phyloP scores from a whole-genome alignment of 2,797 vertebrate species.

The Sphenopsis melanotis region DNA sequence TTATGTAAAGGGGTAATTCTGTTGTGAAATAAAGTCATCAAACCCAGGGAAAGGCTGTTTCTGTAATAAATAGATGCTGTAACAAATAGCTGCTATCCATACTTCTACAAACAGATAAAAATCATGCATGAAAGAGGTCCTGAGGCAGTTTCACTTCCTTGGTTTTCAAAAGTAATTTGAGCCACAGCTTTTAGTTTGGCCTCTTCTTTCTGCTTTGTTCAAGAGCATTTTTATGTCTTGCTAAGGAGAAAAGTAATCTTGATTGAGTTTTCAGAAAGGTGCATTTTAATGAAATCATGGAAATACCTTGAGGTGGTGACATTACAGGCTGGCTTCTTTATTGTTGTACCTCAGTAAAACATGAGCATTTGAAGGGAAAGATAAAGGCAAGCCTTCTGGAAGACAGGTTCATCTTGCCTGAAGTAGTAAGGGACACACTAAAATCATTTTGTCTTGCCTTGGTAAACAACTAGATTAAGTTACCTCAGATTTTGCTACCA shows the following conservation, averaged over 20 bases:
- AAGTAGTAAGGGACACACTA: neutral
- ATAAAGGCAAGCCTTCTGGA: neutral
- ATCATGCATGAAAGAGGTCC: neutral
- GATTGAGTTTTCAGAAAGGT: slow-evolving; percentile 10
- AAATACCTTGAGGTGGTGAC: neutral
- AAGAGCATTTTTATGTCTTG: neutral
- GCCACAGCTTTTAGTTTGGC: neutral
- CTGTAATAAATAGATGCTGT: neutral
- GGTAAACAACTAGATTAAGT: neutral
- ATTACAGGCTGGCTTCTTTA: neutral
- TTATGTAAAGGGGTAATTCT: neutral
- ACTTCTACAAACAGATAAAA: neutral
- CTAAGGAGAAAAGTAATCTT: neutral
- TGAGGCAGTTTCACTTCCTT: neutral
- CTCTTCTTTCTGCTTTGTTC: neutral
- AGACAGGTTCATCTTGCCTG: neutral
- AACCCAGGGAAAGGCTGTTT: neutral
- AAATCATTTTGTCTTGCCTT: neutral
- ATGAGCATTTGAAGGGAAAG: neutral
- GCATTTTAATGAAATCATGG: neutral
- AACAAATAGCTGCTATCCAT: neutral
- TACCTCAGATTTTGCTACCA: neutral
- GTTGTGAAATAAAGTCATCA: neutral
- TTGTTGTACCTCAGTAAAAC: neutral
- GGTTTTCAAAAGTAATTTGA: slow-evolving; percentile 12